These are phyloP conservation scores for Microctonus hyperodae DNA, from an alignment of 2,888 invertebrate genomes.

Conservation along the genomic window DNA sequence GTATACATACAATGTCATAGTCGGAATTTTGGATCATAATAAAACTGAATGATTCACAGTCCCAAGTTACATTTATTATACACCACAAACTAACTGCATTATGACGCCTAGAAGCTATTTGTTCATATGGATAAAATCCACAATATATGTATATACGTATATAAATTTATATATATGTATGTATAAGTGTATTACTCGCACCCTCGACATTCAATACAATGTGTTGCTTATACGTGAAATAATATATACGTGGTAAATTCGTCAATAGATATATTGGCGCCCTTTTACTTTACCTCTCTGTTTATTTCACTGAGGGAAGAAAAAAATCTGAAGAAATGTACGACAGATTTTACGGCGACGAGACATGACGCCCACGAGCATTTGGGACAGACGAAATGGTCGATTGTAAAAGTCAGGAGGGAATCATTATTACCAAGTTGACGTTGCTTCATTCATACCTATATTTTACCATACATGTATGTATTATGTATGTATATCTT, in stretches of 20 bases:
- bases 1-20: background rate
- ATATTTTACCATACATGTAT: background rate
- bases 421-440: conserved; percentile 23
- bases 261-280: conserved; percentile 7
- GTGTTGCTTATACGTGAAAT: background rate
- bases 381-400: conserved; percentile 24
- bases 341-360: conserved; percentile 32
- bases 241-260: conserved; percentile 4
- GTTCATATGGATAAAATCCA: conserved; percentile 26
- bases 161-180: too few relatives aligned
- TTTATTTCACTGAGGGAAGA: background rate
- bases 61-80: conserved; percentile 20
- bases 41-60: conserved; percentile 38
- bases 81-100: conserved; percentile 17
- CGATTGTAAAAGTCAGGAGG: conserved; percentile 30
- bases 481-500: background rate
- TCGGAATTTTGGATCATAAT: conserved; percentile 36
- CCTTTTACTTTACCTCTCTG: conserved; percentile 1
- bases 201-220: conserved; percentile 1
- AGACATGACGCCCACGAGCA: conserved; percentile 43
- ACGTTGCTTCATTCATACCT: conserved; percentile 9
- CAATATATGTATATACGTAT: background rate
- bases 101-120: conserved; percentile 15
- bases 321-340: conserved; percentile 36
- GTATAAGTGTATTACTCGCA: background rate